A percentile compares a stretch with the other conserved stretches of the same genome.
Evolutionary conservation across 2,888 invertebrate genomes (phyloP).

Genomic region (Hofmannophila pseudospretella): DNA sequence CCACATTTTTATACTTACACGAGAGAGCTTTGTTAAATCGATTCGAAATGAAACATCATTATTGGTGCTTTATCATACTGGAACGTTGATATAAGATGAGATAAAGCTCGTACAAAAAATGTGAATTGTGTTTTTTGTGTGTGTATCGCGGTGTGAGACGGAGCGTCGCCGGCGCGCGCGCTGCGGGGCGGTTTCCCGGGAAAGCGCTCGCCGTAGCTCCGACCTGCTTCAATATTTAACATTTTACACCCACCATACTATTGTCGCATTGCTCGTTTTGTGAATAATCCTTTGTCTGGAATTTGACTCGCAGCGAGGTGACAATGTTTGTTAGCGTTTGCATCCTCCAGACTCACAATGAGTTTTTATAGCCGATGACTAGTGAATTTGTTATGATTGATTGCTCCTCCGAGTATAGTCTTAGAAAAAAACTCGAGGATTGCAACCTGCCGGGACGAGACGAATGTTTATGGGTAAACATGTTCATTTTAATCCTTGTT

Average conservation of each 20-base stretch:
- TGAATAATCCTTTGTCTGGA: slow-evolving; percentile 61
- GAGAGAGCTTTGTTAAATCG: slow-evolving; percentile 59
- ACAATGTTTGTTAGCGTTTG: slow-evolving; percentile 72
- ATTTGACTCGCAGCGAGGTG: slow-evolving; percentile 65
- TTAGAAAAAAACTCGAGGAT: slow-evolving; percentile 43
- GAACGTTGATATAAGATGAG: slow-evolving; percentile 62
- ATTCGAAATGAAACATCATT: slow-evolving; percentile 72
- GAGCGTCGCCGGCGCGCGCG: slow-evolving; percentile 64
- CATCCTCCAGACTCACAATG: slow-evolving; percentile 62
- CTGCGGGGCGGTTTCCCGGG: slow-evolving; percentile 74
- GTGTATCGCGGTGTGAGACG: slow-evolving; percentile 65
- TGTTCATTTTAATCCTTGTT: slow-evolving; percentile 25
- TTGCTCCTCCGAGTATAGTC: slow-evolving; percentile 42
- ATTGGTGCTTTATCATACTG: slow-evolving; percentile 73
- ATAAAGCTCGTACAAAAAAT: slow-evolving; percentile 57
- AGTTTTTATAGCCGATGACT: slow-evolving; percentile 72
- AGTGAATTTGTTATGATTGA: slow-evolving; percentile 76
- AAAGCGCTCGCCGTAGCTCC: slow-evolving; percentile 40
- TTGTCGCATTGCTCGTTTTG: slow-evolving; percentile 56
- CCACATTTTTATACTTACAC: slow-evolving; percentile 41
- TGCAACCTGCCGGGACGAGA: slow-evolving; percentile 38
- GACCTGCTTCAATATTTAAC: slow-evolving; percentile 70
- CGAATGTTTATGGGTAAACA: slow-evolving; percentile 21
- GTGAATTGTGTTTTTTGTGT: slow-evolving; percentile 64
- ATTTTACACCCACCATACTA: slow-evolving; percentile 66